Base-by-base conservation (phyloP, 2,888 invertebrate species). In the Eulithis prunata region DNA sequence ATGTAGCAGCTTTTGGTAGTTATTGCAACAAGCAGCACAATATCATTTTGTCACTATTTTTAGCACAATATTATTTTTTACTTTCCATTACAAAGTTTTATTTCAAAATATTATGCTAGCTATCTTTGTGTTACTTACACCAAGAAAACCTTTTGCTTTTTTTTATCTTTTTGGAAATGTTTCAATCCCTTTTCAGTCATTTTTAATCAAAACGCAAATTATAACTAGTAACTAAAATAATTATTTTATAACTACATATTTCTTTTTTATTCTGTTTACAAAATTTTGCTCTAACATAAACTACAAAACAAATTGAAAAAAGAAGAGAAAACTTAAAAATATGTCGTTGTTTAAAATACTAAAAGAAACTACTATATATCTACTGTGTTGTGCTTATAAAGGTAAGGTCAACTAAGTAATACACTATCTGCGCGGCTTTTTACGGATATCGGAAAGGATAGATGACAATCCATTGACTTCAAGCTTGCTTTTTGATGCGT, bases 171-270 rank as follows among this genome's bases (percentile, higher is more conserved):
- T 21, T 64, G 57, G 61, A 66, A 69, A 67, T 67, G 63, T 65
- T 59, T 52, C 28, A 66, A 69, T 57, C 60, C 60, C 63, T 61
- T 38, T 60, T 66, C 63, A 68, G 65, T 62, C 57, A 38, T 45
- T 57, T 32, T 32, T 5, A 32, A 32, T 32, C 32, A 3, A 58
- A 63, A 60, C 57, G 36, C 36, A 56, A 45, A 47, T 53, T 38
- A 49, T 49, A 28, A 45, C 38, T n/a, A 21, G n/a, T 36, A 53
- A 57, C 46, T 41, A 11, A 56, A 32, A 51, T 43, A 54, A 43
- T 55, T 41, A 41, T 8, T 41, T 7, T 8, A 2, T 41, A 41
- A 5, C 8, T 10, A 41, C 38, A 3, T 4, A 32, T 32, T 32
- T 32, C 2, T 6, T 6, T 5, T 32, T 32, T 5, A 2, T 32